A percentile compares a stretch with the other conserved stretches of the same genome.
These are phyloP conservation scores for Salvelinus sp. DNA, from an alignment of 2,113 vertebrate genomes.

Conservation along the genomic window DNA sequence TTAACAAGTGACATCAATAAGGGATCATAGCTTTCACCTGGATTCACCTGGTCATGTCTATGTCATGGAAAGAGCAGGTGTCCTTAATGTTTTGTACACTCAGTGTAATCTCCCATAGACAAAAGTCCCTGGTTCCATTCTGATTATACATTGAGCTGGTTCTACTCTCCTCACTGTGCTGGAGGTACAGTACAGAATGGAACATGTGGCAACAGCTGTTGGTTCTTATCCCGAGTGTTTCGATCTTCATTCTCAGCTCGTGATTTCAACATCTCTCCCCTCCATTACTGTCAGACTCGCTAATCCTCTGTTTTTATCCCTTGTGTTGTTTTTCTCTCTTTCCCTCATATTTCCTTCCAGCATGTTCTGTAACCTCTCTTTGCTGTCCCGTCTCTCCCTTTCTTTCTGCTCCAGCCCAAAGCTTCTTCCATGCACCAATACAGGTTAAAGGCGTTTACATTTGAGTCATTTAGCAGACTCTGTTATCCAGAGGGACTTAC, in stretches of 20 bases:
- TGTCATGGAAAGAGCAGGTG: no score
- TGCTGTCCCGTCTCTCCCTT: background rate
- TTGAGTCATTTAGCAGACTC: no score
- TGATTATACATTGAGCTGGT: slow-evolving; percentile 3
- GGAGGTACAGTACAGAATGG: background rate
- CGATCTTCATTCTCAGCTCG: slow-evolving; percentile 29
- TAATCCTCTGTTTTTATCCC: slow-evolving; percentile 48
- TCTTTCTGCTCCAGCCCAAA: background rate
- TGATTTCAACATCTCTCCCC: slow-evolving; percentile 56
- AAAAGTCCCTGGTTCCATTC: slow-evolving; percentile 22
- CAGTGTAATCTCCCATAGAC: background rate
- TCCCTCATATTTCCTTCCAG: slow-evolving; percentile 1
- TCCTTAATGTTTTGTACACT: no score
- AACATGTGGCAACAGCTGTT: slow-evolving; percentile 44
- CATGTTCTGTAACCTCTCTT: slow-evolving; percentile 4
- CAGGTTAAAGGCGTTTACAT: no score
- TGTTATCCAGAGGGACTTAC: no score
- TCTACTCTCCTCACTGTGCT: background rate
- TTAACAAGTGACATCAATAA: no score
- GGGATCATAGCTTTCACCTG: no score
- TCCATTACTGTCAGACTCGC: slow-evolving; percentile 52
- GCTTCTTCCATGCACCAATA: no score
- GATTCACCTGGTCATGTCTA: no score
- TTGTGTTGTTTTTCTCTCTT: background rate
- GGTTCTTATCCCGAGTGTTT: background rate